Evolutionary conservation across 1,140 invertebrate genomes (phyloP), one percentile per base, ranked within the genome.

Genomic region (Rhyacophila brunnea): DNA sequence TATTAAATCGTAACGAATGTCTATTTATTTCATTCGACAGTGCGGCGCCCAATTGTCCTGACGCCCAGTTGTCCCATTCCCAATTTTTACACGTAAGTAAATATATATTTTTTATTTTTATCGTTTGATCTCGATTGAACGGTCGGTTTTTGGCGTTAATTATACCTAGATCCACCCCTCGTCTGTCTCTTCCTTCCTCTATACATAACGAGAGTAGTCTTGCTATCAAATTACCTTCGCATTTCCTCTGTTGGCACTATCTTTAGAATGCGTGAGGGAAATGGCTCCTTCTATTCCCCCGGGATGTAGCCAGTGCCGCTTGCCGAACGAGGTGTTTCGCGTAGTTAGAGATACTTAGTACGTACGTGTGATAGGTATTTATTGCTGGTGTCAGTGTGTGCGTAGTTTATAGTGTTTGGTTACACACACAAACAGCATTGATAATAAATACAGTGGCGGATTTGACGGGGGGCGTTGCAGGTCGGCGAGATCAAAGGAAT

Each of bases 141-240:
- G n/a, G n/a, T 15, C 11, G 38, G 4, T 40, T 5, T n/a, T 3
- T 40, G 38, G 38, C 38, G 11, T 13, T 15, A 40, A 13, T 40
- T n/a, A 40, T 40, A 6, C n/a, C 38, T 11, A n/a, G 23, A 28
- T 28, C 9, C 23, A 28, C 9, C 23, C 51, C 23, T 28, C 34
- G 44, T 54, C 32, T 40, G 51, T 45, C 40, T 45, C 53, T 56
- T 40, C 14, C 7, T 43, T 38, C 28, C 15, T 56, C 18, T 18
- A 28, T 32, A 32, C 44, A 56, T 47, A 56, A 56, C 45, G 36
- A 52, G 53, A 49, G 53, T 52, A 47, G 60, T 58, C 42, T 58
- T 47, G 57, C 57, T 64, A 64, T 64, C 62, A 53, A 64, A 64
- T 64, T 64, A 64, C 62, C 57, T 60, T 57, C 62, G 57, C 62